Evolutionary conservation across 2,888 invertebrate species (phyloP).

Genomic region (Dimorphilus gyrociliatus): DNA sequence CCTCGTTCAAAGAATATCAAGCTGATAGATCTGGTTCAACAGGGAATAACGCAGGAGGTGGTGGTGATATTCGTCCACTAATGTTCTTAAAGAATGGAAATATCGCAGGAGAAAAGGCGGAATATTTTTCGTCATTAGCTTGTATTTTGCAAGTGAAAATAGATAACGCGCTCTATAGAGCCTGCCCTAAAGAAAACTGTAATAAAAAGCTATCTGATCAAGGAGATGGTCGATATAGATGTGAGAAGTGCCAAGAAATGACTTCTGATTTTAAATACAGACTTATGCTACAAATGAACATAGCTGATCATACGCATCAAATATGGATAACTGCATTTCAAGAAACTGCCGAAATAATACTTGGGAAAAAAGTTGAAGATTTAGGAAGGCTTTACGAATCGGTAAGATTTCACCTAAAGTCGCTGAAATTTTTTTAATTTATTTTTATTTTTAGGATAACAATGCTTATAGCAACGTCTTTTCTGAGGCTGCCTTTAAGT

Average conservation of each 20-base stretch:
- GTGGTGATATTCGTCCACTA: conserved; percentile 4
- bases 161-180: no score
- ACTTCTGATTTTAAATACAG: conserved; percentile 1
- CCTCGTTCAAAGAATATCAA: conserved; percentile 22
- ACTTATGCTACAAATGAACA: conserved; percentile 48
- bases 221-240: conserved; percentile 69
- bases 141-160: conserved; percentile 58
- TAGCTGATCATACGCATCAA: conserved; percentile 71
- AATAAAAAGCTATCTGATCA: conserved; percentile 86
- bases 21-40: no score
- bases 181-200: conserved; percentile 72
- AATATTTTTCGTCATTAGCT: conserved; percentile 62
- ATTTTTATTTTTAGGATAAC: conserved; percentile 41
- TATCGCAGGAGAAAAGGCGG: conserved; percentile 58
- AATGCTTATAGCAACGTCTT: conserved; percentile 52
- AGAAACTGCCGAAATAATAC: conserved; percentile 32
- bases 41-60: conserved; percentile 11
- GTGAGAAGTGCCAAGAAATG: conserved; percentile 71
- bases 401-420: no score
- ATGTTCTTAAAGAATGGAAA: conserved; percentile 1
- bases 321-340: conserved; percentile 83
- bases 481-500: conserved; percentile 57
- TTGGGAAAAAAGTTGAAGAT: conserved; percentile 24
- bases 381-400: conserved; percentile 49
- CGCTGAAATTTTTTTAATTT: neutral